These are phyloP conservation scores for Pelagia noctiluca DNA, from an alignment of 30 jellyfish, hydroid and myxozoan genomes.

Conservation along the genomic window DNA sequence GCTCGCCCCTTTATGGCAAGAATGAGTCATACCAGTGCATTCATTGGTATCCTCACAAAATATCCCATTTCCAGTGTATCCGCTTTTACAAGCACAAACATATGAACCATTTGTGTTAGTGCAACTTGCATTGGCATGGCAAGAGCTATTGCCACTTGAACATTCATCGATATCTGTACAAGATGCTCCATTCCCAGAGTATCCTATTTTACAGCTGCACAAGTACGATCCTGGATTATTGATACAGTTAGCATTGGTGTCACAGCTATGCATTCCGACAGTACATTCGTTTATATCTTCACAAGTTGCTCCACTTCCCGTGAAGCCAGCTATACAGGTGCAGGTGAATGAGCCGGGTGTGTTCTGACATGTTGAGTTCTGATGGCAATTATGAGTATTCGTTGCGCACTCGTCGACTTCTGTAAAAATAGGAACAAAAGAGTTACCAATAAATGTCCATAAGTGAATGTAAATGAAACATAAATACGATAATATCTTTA, in stretches of 20 bases:
- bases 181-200: not conserved
- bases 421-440: too few relatives aligned
- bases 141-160: not conserved
- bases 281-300: conserved; percentile 21
- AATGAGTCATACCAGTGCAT: conserved; percentile 38
- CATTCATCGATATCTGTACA: not conserved
- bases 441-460: too few relatives aligned
- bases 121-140: conserved; percentile 61
- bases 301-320: conserved; percentile 43
- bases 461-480: too few relatives aligned
- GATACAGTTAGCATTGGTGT: conserved; percentile 46
- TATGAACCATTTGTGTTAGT: conserved; percentile 35
- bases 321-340: conserved; percentile 43
- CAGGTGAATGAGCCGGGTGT: conserved; percentile 63
- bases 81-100: conserved; percentile 50
- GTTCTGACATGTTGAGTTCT: conserved; percentile 7
- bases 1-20: conserved; percentile 48
- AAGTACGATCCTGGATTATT: conserved; percentile 8
- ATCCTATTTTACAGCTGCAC: conserved; percentile 19
- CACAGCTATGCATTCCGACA: conserved; percentile 21
- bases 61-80: conserved; percentile 70
- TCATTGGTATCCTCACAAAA: conserved; percentile 64
- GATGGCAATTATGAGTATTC: conserved; percentile 55
- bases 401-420: too few relatives aligned
- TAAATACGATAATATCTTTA: too few relatives aligned